A percentile compares a stretch with the other conserved stretches of the same genome.
phyloP scores from a whole-genome alignment of 2,113 vertebrate genomes.

The Psittacula cyanocephala region DNA sequence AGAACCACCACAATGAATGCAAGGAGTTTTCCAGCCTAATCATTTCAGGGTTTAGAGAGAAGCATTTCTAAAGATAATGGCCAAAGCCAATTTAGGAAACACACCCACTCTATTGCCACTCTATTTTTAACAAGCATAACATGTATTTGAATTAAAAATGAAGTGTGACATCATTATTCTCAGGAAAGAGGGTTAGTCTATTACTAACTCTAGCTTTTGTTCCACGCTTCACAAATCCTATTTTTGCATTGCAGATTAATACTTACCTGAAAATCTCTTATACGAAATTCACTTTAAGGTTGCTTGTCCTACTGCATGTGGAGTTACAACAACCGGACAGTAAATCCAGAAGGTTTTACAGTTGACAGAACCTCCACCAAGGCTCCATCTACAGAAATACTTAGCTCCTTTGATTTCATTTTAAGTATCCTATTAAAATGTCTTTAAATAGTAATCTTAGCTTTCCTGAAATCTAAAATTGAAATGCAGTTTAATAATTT shows the following conservation, averaged over 20 bases:
- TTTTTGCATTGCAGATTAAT: slow-evolving; percentile 30
- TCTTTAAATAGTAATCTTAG: slow-evolving; percentile 66
- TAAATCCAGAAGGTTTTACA: slow-evolving; percentile 61
- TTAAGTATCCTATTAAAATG: slow-evolving; percentile 64
- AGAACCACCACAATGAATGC: background rate
- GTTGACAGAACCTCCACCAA: slow-evolving; percentile 63
- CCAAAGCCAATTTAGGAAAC: background rate
- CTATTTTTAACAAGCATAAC: background rate
- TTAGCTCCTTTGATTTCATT: slow-evolving; percentile 66
- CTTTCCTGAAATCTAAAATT: slow-evolving; percentile 66
- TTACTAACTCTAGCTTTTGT: slow-evolving; percentile 36
- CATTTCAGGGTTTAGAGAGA: background rate
- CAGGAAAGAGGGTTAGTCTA: slow-evolving; percentile 8
- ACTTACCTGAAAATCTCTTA: slow-evolving; percentile 52
- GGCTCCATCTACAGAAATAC: slow-evolving; percentile 65
- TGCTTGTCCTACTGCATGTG: slow-evolving; percentile 62
- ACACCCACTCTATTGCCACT: background rate
- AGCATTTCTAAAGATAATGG: background rate
- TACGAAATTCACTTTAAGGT: slow-evolving; percentile 65
- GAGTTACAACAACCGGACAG: slow-evolving; percentile 54
- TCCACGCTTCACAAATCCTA: slow-evolving; percentile 51
- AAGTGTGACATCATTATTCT: background rate
- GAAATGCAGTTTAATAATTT: slow-evolving; percentile 65
- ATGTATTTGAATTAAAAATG: background rate
- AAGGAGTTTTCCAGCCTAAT: background rate